phyloP scores from a whole-genome alignment of 2,797 vertebrate genomes.

The Eurystomus glaucurus region DNA sequence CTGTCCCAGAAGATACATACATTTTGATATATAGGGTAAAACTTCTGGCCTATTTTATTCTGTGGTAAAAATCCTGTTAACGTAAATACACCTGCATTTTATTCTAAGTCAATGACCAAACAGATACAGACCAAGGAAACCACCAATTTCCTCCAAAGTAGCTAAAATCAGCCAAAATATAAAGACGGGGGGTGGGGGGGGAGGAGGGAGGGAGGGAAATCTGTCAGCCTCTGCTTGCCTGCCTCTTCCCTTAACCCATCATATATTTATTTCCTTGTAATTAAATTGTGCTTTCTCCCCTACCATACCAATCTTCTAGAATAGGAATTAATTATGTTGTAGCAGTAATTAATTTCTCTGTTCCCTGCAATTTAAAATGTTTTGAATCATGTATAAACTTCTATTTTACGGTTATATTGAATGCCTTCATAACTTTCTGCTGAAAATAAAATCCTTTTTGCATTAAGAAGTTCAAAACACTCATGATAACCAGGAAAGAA shows the following conservation, averaged over 20 bases:
- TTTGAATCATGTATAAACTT: neutral
- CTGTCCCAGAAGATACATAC: neutral
- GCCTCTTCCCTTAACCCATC: neutral
- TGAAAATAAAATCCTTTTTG: neutral
- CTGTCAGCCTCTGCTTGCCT: neutral
- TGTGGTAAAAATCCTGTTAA: neutral
- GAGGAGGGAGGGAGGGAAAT: no score
- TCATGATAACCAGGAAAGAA: slow-evolving; percentile 17
- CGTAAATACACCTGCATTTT: neutral
- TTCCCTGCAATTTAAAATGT: neutral
- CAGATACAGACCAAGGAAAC: neutral
- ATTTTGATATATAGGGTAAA: neutral
- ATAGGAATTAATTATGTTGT: neutral
- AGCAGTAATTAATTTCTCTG: neutral
- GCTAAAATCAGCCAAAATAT: neutral
- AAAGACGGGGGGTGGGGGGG: neutral
- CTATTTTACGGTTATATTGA: neutral
- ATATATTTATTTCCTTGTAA: neutral
- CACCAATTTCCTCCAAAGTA: neutral
- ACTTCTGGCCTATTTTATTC: neutral
- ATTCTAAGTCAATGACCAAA: neutral
- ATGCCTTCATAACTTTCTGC: neutral
- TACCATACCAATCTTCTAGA: neutral
- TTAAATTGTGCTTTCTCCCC: neutral
- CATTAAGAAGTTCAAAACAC: slow-evolving; percentile 36